A percentile compares a stretch with the other conserved stretches of the same genome.
Evolutionary conservation across 1,140 invertebrate genomes (phyloP).

Genomic region (Habropoda laboriosa): DNA sequence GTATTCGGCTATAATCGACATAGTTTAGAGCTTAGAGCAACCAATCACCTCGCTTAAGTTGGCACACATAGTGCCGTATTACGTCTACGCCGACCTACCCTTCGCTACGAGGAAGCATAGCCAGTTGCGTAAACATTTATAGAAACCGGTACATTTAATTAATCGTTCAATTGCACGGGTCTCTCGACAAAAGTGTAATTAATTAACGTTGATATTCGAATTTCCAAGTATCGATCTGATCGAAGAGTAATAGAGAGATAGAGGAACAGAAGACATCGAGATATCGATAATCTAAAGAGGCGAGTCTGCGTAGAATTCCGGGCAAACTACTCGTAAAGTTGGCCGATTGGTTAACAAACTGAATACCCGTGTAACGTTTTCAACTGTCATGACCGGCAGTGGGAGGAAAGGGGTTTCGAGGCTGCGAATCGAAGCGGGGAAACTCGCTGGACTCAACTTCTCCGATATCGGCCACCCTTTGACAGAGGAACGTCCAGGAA

Average conservation of each 20-base stretch:
- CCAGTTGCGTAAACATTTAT: no score
- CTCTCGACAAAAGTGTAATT: no score
- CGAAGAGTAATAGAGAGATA: background rate
- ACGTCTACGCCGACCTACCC: no score
- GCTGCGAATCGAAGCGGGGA: conserved; percentile 2
- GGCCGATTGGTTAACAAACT: conserved; percentile 67
- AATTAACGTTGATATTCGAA: no score
- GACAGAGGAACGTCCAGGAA: conserved; percentile 26
- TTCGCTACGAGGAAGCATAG: no score
- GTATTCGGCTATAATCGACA: no score
- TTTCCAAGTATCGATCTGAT: no score
- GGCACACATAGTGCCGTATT: no score
- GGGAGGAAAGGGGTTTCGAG: background rate
- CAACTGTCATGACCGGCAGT: conserved; percentile 17
- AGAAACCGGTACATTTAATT: no score
- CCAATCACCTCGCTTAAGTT: no score
- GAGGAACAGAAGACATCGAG: background rate
- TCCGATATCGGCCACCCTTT: conserved; percentile 51
- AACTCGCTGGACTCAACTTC: conserved; percentile 44
- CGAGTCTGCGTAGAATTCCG: conserved; percentile 46
- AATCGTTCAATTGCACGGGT: no score
- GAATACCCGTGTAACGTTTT: conserved; percentile 50
- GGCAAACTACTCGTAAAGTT: conserved; percentile 54
- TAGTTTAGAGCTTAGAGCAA: no score
- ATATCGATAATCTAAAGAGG: conserved; percentile 50